A percentile compares a stretch with the other conserved stretches of the same genome.
Evolutionary conservation across 2,888 invertebrate genomes (phyloP).

Genomic region (Gastracanthus pulcherrimus): DNA sequence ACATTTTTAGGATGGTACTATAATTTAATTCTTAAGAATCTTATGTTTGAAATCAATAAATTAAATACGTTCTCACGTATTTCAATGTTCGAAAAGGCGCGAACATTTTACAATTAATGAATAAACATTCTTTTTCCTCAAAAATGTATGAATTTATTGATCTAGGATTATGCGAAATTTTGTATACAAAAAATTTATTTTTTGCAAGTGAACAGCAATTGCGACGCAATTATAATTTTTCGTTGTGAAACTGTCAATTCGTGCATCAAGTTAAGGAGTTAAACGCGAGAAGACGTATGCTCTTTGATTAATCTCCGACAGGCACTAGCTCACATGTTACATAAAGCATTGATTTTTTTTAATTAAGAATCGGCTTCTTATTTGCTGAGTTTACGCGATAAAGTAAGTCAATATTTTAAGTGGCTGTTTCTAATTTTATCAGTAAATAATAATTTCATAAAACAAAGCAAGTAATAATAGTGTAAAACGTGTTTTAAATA

Average conservation of each 20-base stretch:
- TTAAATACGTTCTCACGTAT: not conserved
- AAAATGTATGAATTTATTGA: not conserved
- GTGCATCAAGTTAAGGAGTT: not conserved
- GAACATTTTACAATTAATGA: not conserved
- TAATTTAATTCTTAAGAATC: not conserved
- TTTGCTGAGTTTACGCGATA: not conserved
- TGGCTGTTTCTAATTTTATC: too few relatives aligned
- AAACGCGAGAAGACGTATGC: not conserved
- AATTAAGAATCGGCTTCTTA: conserved; percentile 3
- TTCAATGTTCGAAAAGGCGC: not conserved
- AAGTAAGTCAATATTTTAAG: not conserved
- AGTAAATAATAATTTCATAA: too few relatives aligned
- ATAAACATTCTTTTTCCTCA: not conserved
- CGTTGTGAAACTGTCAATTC: not conserved
- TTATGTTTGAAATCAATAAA: not conserved
- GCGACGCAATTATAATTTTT: not conserved
- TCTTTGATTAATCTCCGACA: conserved; percentile 1
- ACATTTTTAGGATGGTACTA: too few relatives aligned
- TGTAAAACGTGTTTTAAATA: too few relatives aligned
- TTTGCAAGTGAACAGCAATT: not conserved
- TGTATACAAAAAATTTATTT: not conserved
- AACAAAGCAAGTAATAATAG: too few relatives aligned
- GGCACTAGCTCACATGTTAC: not conserved
- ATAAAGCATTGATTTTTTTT: not conserved
- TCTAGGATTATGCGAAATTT: too few relatives aligned